phyloP scores from a whole-genome alignment of 2,797 vertebrate genomes.

The Rhadinocentrus ornatus region DNA sequence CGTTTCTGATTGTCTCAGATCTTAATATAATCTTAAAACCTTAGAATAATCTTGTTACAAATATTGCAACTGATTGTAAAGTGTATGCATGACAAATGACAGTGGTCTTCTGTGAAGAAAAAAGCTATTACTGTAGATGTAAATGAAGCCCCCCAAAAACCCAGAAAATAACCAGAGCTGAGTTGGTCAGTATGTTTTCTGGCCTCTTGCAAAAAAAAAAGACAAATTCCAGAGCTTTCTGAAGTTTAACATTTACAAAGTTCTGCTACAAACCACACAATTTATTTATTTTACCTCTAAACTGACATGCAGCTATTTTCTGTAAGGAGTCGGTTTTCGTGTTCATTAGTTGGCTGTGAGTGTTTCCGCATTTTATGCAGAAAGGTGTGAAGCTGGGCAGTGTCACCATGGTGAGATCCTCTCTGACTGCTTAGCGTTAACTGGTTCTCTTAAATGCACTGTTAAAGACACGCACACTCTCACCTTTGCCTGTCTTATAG shows the following conservation, averaged over 20 bases:
- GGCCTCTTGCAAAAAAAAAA: slow-evolving; percentile 2
- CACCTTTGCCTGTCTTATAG: slow-evolving; percentile 67
- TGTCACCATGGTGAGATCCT: slow-evolving; percentile 69
- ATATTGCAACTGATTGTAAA: not conserved
- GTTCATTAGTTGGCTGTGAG: slow-evolving; percentile 65
- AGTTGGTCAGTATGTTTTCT: slow-evolving; percentile 7
- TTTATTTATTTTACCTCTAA: slow-evolving; percentile 12
- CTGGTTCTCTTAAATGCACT: slow-evolving; percentile 29
- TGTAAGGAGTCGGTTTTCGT: slow-evolving; percentile 41
- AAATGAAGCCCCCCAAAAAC: slow-evolving; percentile 6
- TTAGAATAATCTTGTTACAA: slow-evolving; percentile 22
- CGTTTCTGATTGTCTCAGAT: slow-evolving; percentile 30
- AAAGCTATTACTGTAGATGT: slow-evolving; percentile 5
- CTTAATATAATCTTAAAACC: slow-evolving; percentile 18
- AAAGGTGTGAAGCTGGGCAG: slow-evolving; percentile 66
- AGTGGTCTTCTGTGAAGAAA: slow-evolving; percentile 4
- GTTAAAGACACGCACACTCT: slow-evolving; percentile 28
- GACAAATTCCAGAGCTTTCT: not conserved
- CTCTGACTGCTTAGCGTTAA: slow-evolving; percentile 47
- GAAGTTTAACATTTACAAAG: slow-evolving; percentile 16
- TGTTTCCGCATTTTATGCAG: slow-evolving; percentile 75
- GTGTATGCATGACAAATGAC: slow-evolving; percentile 8
- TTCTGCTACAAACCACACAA: slow-evolving; percentile 16
- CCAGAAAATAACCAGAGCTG: not conserved
- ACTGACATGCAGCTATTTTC: slow-evolving; percentile 48